Conservation (phyloP, 2,113 vertebrate genomes). For the Lagopus leucura region DNA sequence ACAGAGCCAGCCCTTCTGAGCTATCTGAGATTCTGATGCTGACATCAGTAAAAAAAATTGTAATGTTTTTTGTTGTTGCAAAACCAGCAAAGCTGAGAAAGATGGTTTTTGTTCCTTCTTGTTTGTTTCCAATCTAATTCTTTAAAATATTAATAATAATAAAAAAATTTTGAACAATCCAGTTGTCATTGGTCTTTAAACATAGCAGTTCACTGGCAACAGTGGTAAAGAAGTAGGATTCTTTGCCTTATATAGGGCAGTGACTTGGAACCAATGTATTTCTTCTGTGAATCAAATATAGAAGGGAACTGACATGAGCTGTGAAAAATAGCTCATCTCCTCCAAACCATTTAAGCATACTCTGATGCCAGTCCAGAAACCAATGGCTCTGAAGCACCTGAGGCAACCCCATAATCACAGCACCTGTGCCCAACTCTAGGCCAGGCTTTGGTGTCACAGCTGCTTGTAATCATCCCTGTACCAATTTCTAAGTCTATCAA, state of each 20-base stretch:
- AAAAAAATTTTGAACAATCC: background rate
- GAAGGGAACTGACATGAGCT: background rate
- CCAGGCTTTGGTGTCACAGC: background rate
- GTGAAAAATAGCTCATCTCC: background rate
- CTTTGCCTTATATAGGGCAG: background rate
- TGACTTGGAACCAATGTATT: too few relatives aligned
- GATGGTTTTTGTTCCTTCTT: background rate
- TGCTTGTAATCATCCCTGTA: background rate
- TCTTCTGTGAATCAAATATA: background rate
- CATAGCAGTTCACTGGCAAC: background rate
- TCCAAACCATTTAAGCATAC: background rate
- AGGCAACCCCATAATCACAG: background rate
- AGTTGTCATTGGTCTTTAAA: background rate
- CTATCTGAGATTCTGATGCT: background rate
- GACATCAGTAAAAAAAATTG: background rate
- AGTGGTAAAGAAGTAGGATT: background rate
- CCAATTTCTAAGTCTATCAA: background rate
- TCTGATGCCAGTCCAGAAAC: background rate
- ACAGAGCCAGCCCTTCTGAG: background rate
- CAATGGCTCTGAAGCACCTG: background rate
- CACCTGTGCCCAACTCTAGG: background rate
- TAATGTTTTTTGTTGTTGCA: conserved; percentile 10
- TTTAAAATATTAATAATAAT: background rate
- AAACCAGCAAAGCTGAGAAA: background rate
- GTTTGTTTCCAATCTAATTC: conserved; percentile 4